These are phyloP conservation scores for Penaeus indicus DNA, from an alignment of 1,140 invertebrate species.

Conservation along the genomic window DNA sequence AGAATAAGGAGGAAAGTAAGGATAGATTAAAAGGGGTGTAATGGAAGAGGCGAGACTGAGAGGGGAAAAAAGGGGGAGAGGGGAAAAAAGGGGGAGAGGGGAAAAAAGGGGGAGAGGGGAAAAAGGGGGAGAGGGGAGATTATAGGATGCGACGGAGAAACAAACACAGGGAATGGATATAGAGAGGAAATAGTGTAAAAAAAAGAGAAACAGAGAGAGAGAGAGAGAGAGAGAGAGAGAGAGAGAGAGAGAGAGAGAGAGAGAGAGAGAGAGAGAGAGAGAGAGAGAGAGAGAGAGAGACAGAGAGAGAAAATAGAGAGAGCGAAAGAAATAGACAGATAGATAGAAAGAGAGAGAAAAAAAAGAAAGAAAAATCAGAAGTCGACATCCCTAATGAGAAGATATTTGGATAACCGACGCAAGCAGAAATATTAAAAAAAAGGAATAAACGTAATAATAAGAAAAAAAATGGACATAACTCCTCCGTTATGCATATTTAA, in stretches of 20 bases:
- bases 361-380: background rate
- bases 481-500: no score
- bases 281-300: conserved; percentile 25
- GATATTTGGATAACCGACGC: no score
- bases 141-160: background rate
- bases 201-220: background rate
- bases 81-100: background rate
- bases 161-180: conserved; percentile 19
- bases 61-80: conserved; percentile 1
- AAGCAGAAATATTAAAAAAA: no score
- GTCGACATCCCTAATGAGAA: no score
- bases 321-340: background rate
- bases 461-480: no score
- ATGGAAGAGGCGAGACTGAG: background rate
- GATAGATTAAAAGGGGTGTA: no score
- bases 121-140: background rate
- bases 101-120: conserved; percentile 12
- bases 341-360: background rate
- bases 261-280: conserved; percentile 35
- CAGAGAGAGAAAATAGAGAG: background rate
- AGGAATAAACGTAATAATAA: no score
- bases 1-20: background rate
- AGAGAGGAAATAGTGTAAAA: conserved; percentile 14
- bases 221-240: conserved; percentile 16
- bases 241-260: conserved; percentile 24